Evolutionary conservation across 2,888 invertebrate genomes (phyloP).

Genomic region (Lottia scabra): DNA sequence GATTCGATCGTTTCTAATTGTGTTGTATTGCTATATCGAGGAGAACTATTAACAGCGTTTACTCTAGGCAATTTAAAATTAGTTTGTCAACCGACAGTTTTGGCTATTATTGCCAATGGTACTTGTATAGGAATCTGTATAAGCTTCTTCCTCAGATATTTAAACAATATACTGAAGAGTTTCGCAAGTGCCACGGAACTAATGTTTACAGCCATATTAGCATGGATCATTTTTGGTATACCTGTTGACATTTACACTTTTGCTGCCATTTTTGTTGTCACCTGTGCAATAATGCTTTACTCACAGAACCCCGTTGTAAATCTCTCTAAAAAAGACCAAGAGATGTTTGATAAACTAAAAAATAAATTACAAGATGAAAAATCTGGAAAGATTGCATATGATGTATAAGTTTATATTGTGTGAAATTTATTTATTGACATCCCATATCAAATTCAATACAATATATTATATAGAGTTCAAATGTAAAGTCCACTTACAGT

Average conservation of each 20-base stretch:
- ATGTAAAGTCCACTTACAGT: too few relatives aligned
- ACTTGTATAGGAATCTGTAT: constrained; percentile 93
- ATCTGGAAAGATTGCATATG: too few relatives aligned
- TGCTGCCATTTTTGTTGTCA: constrained; percentile 84
- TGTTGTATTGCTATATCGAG: constrained; percentile 78
- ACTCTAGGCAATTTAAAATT: constrained; percentile 66
- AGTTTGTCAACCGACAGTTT: constrained; percentile 74
- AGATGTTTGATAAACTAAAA: background rate
- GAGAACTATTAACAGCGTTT: constrained; percentile 77
- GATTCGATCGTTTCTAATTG: constrained; percentile 94
- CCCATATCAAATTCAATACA: too few relatives aligned
- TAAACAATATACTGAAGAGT: constrained; percentile 95
- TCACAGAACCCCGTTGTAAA: constrained; percentile 86
- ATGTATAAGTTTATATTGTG: too few relatives aligned
- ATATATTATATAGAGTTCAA: too few relatives aligned
- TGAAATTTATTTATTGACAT: too few relatives aligned
- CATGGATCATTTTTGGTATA: constrained; percentile 85
- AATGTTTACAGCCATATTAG: constrained; percentile 88
- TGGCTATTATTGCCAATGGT: constrained; percentile 88
- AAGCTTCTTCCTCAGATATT: constrained; percentile 90
- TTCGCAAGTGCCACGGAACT: constrained; percentile 95
- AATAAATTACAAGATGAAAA: too few relatives aligned
- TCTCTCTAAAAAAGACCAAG: constrained; percentile 31
- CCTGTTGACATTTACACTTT: constrained; percentile 86
- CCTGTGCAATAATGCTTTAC: constrained; percentile 86